A percentile compares a stretch with the other conserved stretches of the same genome.
phyloP scores from a whole-genome alignment of 2,888 invertebrate species.

The Atethmia centrago region DNA sequence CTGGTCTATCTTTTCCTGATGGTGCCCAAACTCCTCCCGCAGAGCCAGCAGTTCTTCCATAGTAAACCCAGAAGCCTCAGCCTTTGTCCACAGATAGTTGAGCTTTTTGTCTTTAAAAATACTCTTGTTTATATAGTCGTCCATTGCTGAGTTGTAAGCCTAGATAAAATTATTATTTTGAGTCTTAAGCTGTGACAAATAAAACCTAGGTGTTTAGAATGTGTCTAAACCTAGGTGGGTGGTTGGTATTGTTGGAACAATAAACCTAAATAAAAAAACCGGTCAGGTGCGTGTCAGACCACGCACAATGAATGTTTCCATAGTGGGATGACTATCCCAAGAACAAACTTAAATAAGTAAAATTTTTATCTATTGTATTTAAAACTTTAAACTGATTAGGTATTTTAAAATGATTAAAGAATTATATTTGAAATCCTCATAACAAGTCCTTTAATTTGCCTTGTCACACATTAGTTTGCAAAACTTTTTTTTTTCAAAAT shows the following conservation, averaged over 20 bases:
- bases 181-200: not conserved
- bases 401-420: too few species aligned
- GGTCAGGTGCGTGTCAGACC: too few species aligned
- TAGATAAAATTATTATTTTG: slow-evolving; percentile 53
- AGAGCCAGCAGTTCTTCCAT: slow-evolving; percentile 95
- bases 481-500: too few species aligned
- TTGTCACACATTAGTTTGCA: too few species aligned
- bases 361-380: too few species aligned
- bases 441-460: too few species aligned
- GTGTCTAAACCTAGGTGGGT: not conserved
- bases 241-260: not conserved
- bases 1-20: slow-evolving; percentile 97
- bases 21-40: slow-evolving; percentile 97
- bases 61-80: slow-evolving; percentile 96
- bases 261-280: slow-evolving; percentile 31
- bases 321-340: too few species aligned
- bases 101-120: slow-evolving; percentile 97
- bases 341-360: too few species aligned
- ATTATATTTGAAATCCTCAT: too few species aligned
- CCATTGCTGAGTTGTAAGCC: slow-evolving; percentile 84
- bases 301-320: too few species aligned
- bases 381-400: too few species aligned
- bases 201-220: not conserved
- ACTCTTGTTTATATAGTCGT: slow-evolving; percentile 93
- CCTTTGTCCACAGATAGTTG: slow-evolving; percentile 97